These are phyloP conservation scores for Hirtodrosophila trivittata DNA, from an alignment of 2,888 invertebrate genomes.

Conservation along the genomic window DNA sequence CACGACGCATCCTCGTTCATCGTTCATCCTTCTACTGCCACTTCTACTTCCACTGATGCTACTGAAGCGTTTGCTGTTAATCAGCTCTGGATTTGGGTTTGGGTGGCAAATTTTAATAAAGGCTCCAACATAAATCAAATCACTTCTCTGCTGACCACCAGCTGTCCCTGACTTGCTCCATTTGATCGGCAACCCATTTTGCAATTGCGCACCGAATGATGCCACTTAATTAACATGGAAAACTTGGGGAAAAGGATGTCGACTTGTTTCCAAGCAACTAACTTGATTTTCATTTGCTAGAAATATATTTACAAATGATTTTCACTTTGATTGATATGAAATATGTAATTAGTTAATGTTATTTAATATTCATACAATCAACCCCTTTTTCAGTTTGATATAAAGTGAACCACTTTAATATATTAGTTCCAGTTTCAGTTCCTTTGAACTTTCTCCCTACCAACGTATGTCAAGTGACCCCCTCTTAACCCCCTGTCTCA, in stretches of 20 bases:
- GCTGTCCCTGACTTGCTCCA: slow-evolving; percentile 52
- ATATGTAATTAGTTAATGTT: slow-evolving; percentile 17
- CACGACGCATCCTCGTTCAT: slow-evolving; percentile 37
- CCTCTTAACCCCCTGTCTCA: slow-evolving; percentile 7
- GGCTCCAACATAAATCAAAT: slow-evolving; percentile 70
- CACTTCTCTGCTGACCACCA: slow-evolving; percentile 60
- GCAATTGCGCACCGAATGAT: slow-evolving; percentile 34
- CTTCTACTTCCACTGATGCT: no score
- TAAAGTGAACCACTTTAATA: background rate
- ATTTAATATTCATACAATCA: slow-evolving; percentile 6
- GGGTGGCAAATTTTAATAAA: slow-evolving; percentile 65
- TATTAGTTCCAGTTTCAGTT: slow-evolving; percentile 1
- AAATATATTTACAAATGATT: background rate
- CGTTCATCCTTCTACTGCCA: slow-evolving; percentile 8
- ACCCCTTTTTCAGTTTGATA: background rate
- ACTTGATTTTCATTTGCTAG: no score
- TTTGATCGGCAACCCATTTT: slow-evolving; percentile 62
- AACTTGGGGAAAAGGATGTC: no score
- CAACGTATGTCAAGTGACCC: slow-evolving; percentile 44
- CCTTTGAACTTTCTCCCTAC: slow-evolving; percentile 31
- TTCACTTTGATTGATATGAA: slow-evolving; percentile 1
- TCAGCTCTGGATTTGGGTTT: slow-evolving; percentile 37
- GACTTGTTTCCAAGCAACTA: no score
- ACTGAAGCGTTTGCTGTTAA: slow-evolving; percentile 43
- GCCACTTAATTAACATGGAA: slow-evolving; percentile 53